Conservation (phyloP, 2,888 invertebrate genomes). For the Drosophila colorata region DNA sequence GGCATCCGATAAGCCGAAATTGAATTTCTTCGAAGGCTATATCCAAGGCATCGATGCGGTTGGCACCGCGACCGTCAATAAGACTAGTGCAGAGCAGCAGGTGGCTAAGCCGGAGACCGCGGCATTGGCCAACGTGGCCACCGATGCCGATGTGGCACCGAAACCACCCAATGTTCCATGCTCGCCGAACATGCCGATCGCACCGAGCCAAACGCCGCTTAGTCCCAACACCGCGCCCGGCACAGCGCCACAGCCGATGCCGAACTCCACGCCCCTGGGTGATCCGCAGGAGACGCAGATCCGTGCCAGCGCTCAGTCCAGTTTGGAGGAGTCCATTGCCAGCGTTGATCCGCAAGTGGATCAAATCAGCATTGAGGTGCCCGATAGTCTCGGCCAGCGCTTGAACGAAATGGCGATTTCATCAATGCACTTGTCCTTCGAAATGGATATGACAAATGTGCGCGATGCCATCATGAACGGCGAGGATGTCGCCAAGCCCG, state of each 20-base stretch:
- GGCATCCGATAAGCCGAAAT: not conserved
- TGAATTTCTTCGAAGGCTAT: conserved; percentile 33
- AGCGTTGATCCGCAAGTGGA: conserved; percentile 19
- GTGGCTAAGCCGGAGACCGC: not conserved
- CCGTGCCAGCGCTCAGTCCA: not conserved
- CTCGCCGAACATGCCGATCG: conserved; percentile 17
- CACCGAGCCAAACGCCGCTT: conserved; percentile 1
- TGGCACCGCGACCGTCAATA: not conserved
- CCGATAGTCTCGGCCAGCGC: conserved; percentile 49
- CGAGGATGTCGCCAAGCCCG: not conserved
- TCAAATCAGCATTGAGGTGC: conserved; percentile 56
- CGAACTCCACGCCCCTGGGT: conserved; percentile 15
- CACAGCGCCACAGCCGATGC: conserved; percentile 23
- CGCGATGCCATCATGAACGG: conserved; percentile 59
- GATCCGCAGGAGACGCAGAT: conserved; percentile 43
- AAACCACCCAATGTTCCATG: conserved; percentile 14
- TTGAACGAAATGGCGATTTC: conserved; percentile 70
- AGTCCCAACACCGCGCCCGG: conserved; percentile 19
- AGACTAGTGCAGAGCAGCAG: not conserved
- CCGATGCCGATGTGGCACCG: conserved; percentile 24
- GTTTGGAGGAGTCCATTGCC: not conserved
- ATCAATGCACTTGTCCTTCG: conserved; percentile 79
- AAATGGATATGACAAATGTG: conserved; percentile 80
- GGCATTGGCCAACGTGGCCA: not conserved
- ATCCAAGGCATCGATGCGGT: conserved; percentile 46